Base-by-base conservation (phyloP, 2,888 invertebrate species). In the Drosophila austrosaltans region DNA sequence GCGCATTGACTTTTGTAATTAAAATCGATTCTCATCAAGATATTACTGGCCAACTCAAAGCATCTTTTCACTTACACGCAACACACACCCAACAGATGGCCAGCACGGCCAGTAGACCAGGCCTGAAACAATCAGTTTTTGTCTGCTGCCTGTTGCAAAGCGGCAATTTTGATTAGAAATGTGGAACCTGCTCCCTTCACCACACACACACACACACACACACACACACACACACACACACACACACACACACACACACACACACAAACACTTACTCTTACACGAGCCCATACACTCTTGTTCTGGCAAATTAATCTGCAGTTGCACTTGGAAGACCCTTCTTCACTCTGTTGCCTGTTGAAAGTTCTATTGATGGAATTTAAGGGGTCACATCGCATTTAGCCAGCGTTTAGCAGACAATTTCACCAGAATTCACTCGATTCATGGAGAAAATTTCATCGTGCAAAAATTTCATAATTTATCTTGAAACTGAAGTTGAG, bases 1-100 rank as follows among this genome's bases (percentile, higher is more conserved):
- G 87, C 86, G 83, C 83, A 85, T 79, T 81, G 83, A 81, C 83
- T 82, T 22, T 87, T 87, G 86, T 85, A 85, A 87, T 87, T 85
- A 87, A 85, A 85, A 85, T 85, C 84, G 88, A 85, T 87, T 85
- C 79, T 73, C 79, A 78, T 77, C 87, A 81, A 80, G 70, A 80
- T 79, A 86, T 85, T 71, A 25, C 48, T 64, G 68, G 78, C 59
- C 63, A 69, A 58, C 69, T 48, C 71, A 75, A 81, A 83, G 68
- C 65, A 70, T 72, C 78, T 84, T 82, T 70, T 74, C n/a, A 60
- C 12, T 56, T 16, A 53, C 36, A 53, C 36, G 53, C 53, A 42
- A 42, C 59, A 40, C 36, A 58, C 36, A 53, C 12, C 22, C 30
- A 57, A 16, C 30, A 44, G 2, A 36, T 10, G 40, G 32, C 16